Evolutionary conservation across 2,888 invertebrate genomes (phyloP).

Genomic region (Drosophila subquinaria): DNA sequence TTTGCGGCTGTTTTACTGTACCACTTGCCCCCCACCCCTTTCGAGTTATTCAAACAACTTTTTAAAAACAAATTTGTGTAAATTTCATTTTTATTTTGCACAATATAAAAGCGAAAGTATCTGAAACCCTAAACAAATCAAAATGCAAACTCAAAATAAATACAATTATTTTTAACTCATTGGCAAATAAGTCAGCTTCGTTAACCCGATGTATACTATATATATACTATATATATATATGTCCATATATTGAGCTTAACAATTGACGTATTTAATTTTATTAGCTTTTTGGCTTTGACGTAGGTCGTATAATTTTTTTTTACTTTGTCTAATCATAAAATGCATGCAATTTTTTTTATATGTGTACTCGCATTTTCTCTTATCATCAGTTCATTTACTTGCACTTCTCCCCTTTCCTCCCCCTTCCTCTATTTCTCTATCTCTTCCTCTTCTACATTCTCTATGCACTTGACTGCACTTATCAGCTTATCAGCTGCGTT

Average conservation of each 20-base stretch:
- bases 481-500: conserved; percentile 28
- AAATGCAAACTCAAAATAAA: conserved; percentile 10
- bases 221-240: background rate
- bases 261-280: conserved; percentile 40
- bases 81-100: conserved; percentile 47
- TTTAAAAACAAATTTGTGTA: conserved; percentile 35
- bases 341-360: conserved; percentile 32
- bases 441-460: background rate
- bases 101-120: conserved; percentile 67
- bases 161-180: conserved; percentile 19
- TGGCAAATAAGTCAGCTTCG: conserved; percentile 18
- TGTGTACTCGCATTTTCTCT: conserved; percentile 14
- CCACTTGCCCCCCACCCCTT: conserved; percentile 1
- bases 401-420: background rate
- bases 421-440: no score
- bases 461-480: conserved; percentile 9
- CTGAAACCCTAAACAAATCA: conserved; percentile 33
- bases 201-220: conserved; percentile 1
- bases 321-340: conserved; percentile 49
- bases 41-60: conserved; percentile 25
- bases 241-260: conserved; percentile 17
- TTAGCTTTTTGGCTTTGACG: conserved; percentile 61
- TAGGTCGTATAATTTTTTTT: conserved; percentile 55
- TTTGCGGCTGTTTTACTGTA: conserved; percentile 29
- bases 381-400: conserved; percentile 19